Base-by-base conservation (phyloP, 2,113 vertebrate genomes). In the Uria aalge region DNA sequence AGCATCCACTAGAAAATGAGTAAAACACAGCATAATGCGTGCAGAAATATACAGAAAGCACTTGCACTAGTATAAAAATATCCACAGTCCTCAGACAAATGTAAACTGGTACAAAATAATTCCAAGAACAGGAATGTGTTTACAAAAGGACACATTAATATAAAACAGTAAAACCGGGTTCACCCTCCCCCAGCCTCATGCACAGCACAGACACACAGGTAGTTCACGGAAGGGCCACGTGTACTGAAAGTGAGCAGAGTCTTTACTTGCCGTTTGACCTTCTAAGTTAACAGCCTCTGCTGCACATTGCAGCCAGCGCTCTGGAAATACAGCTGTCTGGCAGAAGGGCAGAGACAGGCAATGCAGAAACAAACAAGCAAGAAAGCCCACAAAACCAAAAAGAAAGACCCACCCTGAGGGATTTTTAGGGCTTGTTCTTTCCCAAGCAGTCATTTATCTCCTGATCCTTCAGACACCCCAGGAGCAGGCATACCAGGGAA, bases 21-120 rank as follows among this genome's bases (percentile, higher is more conserved):
- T 60, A 96, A 88, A 95, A 76, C 94, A 96, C 92, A 69, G 40
- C 86, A 88, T 73, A 94, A 95, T 88, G 90, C 86, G 56, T 94
- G 95, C 97, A 97, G 96, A 94, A 97, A 97, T 95, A 95, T 94
- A 98, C 38, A 97, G 96, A 96, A 94, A 91, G 96, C 88, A 98
- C 97, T 97, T 95, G 83, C 88, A 88, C 97, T 92, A 84, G 97
- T 98, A 98, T 97, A 98, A 98, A 98, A 98, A 98, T 98, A 98
- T 91, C 98, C 98, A 98, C 96, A 95, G 97, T 98, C 98, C 94
- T 97, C 96, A 89, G 96, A 97, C 94, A 96, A 97, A 96, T 67
- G 89, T 95, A 95, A 98, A 98, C 76, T 13, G 82, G 88, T 98
- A 98, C 80, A 98, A 98, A 98, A 97, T 73, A 94, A 98, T 97